Base-by-base conservation (phyloP, 1,140 invertebrate genomes). In the Ylistrum balloti region DNA sequence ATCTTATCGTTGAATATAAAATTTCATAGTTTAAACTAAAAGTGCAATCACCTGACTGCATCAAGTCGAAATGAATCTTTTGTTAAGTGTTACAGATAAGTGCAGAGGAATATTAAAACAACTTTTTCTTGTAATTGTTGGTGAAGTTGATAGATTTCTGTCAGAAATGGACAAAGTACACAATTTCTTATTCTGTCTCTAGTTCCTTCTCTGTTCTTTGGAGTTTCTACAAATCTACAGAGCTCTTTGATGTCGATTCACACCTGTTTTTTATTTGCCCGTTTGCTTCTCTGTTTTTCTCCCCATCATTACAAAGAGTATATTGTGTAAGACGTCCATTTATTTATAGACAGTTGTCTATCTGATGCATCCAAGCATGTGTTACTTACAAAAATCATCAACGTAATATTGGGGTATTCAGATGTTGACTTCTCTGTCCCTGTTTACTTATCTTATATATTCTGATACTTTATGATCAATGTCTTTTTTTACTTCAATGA, bases 191-290 rank as follows among this genome's bases (percentile, higher is more conserved):
- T 28, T 74, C 22, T 74, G 56, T 17, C 56, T n/a, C 22, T 2
- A 2, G 2, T 17, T n/a, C n/a, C n/a, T n/a, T n/a, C 56, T 74
- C 56, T 74, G 56, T 74, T n/a, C 56, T 74, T 22, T 28, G 56
- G 22, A 28, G n/a, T 74, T 28, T 74, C 56, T 74, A 74, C 20
- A 74, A 74, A 74, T 74, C 56, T 74, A 28, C 5, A n/a, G 22
- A n/a, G 56, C 56, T n/a, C 56, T 74, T 74, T 74, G 56, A 74
- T 74, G 56, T 74, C n/a, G 56, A 74, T n/a, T 74, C 56, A 2
- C 56, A 74, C 56, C 56, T 74, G 56, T 74, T 74, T 74, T 74
- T 74, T 74, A 74, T 74, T 74, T 74, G 56, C 22, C 41, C 7
- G 22, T n/a, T n/a, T 74, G 56, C 56, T 74, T 28, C 22, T 74